A percentile compares a stretch with the other conserved stretches of the same genome.
Evolutionary conservation across 2,797 vertebrate species (phyloP).

Genomic region (Pangasius djambal): DNA sequence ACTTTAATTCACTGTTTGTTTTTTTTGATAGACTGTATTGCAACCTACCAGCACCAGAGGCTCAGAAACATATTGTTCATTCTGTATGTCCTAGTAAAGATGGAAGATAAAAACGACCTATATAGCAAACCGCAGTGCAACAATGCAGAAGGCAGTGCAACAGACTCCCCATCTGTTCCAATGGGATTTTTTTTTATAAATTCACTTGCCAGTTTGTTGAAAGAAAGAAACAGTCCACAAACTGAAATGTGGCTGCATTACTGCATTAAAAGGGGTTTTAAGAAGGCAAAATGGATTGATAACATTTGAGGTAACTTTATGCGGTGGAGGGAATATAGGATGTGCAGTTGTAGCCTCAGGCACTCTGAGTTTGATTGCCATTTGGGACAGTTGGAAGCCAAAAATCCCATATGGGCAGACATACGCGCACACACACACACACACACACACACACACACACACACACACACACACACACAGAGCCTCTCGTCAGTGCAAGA

Average conservation of each 20-base stretch:
- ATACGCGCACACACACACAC: not conserved
- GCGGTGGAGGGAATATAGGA: constrained; percentile 9
- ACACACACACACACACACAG: not conserved
- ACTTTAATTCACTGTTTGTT: not conserved
- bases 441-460: constrained; percentile 18
- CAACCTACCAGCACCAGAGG: not conserved
- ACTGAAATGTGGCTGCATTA: not conserved
- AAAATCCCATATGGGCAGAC: constrained; percentile 44
- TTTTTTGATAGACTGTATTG: not conserved
- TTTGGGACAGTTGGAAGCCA: constrained; percentile 42
- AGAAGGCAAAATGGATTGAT: not conserved
- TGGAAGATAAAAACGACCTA: not conserved
- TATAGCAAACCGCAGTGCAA: not conserved
- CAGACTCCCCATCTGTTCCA: not conserved
- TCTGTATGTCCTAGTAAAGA: not conserved
- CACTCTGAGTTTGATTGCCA: constrained; percentile 36
- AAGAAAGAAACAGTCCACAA: not conserved
- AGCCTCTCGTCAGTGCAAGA: too few relatives aligned
- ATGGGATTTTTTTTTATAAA: not conserved
- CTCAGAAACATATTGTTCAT: not conserved
- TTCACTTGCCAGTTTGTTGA: not conserved
- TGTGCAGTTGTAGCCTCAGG: constrained; percentile 28
- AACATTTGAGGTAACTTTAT: not conserved
- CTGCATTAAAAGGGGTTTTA: not conserved
- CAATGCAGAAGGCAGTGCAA: not conserved